These are phyloP conservation scores for Colistium nudipinnis DNA, from an alignment of 2,113 vertebrate genomes.

Conservation along the genomic window DNA sequence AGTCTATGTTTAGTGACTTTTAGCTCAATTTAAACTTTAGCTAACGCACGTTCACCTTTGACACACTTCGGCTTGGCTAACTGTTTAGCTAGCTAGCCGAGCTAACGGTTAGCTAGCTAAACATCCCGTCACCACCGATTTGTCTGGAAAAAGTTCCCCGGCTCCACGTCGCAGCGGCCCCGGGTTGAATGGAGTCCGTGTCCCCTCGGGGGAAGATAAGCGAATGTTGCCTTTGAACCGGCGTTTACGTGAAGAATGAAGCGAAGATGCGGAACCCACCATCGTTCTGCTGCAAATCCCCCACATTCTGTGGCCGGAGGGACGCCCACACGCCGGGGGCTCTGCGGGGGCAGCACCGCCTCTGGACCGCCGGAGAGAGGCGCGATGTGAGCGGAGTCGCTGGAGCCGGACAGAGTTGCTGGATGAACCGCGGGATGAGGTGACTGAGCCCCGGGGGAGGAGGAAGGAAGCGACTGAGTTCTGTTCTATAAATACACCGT, in stretches of 20 bases:
- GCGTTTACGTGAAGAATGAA: neutral
- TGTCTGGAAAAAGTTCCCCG: too few relatives aligned
- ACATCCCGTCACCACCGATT: neutral
- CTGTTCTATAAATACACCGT: too few relatives aligned
- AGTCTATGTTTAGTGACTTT: neutral
- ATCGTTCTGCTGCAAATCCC: conserved; percentile 79
- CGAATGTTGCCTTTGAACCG: too few relatives aligned
- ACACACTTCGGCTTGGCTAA: conserved; percentile 34
- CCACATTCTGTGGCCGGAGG: conserved; percentile 79
- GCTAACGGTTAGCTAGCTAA: conserved; percentile 19
- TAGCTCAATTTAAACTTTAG: neutral
- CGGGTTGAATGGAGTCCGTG: rapidly evolving
- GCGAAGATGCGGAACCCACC: conserved; percentile 77
- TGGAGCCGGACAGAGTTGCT: too few relatives aligned
- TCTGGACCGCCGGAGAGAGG: neutral
- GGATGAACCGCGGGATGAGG: too few relatives aligned
- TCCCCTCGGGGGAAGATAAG: neutral
- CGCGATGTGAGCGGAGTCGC: too few relatives aligned
- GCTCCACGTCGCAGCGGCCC: neutral
- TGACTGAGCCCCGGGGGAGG: too few relatives aligned
- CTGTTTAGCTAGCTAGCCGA: conserved; percentile 5
- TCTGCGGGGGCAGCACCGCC: neutral
- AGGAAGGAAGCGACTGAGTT: too few relatives aligned
- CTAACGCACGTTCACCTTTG: conserved; percentile 43
- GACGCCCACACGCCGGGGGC: conserved; percentile 35